Evolutionary conservation across 2,888 invertebrate genomes (phyloP), one percentile per base, ranked within the genome.

Genomic region (Acronicta alni): DNA sequence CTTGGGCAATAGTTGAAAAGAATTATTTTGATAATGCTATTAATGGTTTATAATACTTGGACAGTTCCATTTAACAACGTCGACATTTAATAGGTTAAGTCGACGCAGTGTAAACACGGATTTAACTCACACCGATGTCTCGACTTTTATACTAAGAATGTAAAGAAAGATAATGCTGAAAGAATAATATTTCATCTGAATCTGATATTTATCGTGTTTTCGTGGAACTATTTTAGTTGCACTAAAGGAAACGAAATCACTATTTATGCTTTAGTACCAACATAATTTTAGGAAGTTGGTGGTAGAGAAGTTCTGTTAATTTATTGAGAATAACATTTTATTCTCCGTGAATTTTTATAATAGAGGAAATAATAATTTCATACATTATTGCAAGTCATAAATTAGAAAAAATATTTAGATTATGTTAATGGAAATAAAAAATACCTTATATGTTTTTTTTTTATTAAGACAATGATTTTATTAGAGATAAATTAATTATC

Each of bases 41-140:
- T n/a, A n/a, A n/a, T n/a, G n/a, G n/a, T n/a, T n/a, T n/a, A n/a
- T n/a, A n/a, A n/a, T n/a, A n/a, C n/a, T n/a, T n/a, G n/a, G n/a
- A n/a, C n/a, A n/a, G n/a, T n/a, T n/a, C n/a, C 62, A 67, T 62
- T 63, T 62, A 38, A 59, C 57, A 49, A 45, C 41, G 45, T 20
- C 41, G 44, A 58, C 53, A 54, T 62, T 65, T 64, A 68, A 72
- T 67, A 61, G 53, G 51, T 61, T 52, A 20, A 74, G 65, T 72
- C 48, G 48, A 52, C 53, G 61, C 23, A 59, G 48, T 47, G 74
- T 75, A 77, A 79, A 79, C 79, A 79, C 51, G 65, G 65, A 48
- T 65, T 72, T 79, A 77, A 77, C 66, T 79, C 70, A 79, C 61
- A 15, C 12, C 38, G 56, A 67, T 78, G 72, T 72, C 62, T 75